A percentile compares a stretch with the other conserved stretches of the same genome.
Evolutionary conservation across 2,113 vertebrate genomes (phyloP).

Genomic region (Dascyllus trimaculatus): DNA sequence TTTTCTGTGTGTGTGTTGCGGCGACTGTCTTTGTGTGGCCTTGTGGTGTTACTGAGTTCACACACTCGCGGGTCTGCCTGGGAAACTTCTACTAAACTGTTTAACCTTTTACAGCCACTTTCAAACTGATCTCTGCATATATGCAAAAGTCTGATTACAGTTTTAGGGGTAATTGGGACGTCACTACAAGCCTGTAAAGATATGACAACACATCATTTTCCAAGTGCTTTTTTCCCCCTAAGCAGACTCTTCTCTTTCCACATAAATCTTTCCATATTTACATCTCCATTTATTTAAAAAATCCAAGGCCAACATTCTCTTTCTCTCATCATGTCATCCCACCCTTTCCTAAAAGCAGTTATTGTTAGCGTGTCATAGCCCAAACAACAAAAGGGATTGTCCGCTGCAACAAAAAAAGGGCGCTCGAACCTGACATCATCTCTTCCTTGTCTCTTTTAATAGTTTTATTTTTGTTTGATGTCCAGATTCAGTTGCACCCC

Average conservation of each 20-base stretch:
- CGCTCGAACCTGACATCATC: slow-evolving; percentile 74
- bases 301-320: slow-evolving; percentile 70
- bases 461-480: slow-evolving; percentile 25
- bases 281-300: slow-evolving; percentile 68
- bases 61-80: slow-evolving; percentile 43
- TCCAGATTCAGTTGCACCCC: slow-evolving; percentile 46
- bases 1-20: slow-evolving; percentile 27
- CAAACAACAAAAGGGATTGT: slow-evolving; percentile 67
- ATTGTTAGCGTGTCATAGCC: slow-evolving; percentile 70
- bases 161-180: slow-evolving; percentile 22
- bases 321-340: slow-evolving; percentile 71
- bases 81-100: slow-evolving; percentile 43
- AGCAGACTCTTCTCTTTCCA: slow-evolving; percentile 62
- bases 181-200: slow-evolving; percentile 49
- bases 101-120: slow-evolving; percentile 42
- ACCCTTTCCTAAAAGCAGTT: slow-evolving; percentile 74
- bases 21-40: slow-evolving; percentile 48
- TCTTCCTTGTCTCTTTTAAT: slow-evolving; percentile 50
- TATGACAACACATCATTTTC: slow-evolving; percentile 62
- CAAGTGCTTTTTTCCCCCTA: slow-evolving; percentile 14
- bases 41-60: slow-evolving; percentile 68
- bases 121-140: slow-evolving; percentile 52
- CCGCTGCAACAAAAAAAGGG: slow-evolving; percentile 1
- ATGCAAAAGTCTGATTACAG: slow-evolving; percentile 58
- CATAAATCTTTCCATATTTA: slow-evolving; percentile 76